Base-by-base conservation (phyloP, 2,797 vertebrate species). In the Acipenser oxyrinchus region DNA sequence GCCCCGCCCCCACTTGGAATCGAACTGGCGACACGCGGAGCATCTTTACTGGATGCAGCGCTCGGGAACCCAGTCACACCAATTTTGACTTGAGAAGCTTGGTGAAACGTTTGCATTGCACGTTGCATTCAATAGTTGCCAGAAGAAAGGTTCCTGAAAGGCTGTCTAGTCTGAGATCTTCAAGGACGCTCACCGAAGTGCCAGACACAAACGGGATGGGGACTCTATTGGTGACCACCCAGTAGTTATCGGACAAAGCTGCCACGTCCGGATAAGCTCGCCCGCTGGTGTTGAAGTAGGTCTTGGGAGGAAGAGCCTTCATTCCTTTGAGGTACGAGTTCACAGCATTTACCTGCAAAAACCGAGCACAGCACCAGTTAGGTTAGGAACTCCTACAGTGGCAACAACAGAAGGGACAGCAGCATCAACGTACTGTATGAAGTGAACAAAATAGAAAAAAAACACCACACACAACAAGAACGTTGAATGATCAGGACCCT, bases 231-330 rank as follows among this genome's bases (percentile, higher is more conserved):
- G 74, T 88, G 75, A 98, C 95, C 75, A 98, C 94, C 96, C 96
- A 99, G 84, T 98, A 99, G 75, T 97, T 97, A 80, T 97, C 93
- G 0, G 95, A 98, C 52, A 99, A 89, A 0, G 96, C 95, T 0
- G 96, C 91, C 55, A 99, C 79, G 73, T 99, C 96, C 0, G 96
- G 97, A 75, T 98, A 99, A 0, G 94, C 95, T 1, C 97, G 88
- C 63, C 97, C 95, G 0, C 88, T 94, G 77, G 73, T 78, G 70
- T 95, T 99, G 81, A 84, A 99, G 82, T 98, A 99, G 2, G 88
- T 88, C 50, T 80, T 68, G 15, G 96, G 96, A 0, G 97, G 97
- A 66, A 98, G 87, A 0, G 78, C 73, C 1, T 83, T 70, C 0
- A 78, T 81, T 0, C 71, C 82, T 70, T 68, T 18, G 69, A 99